Evolutionary conservation across 2,113 vertebrate genomes (phyloP), one percentile per base, ranked within the genome.

Genomic region (Clarias batrachus): DNA sequence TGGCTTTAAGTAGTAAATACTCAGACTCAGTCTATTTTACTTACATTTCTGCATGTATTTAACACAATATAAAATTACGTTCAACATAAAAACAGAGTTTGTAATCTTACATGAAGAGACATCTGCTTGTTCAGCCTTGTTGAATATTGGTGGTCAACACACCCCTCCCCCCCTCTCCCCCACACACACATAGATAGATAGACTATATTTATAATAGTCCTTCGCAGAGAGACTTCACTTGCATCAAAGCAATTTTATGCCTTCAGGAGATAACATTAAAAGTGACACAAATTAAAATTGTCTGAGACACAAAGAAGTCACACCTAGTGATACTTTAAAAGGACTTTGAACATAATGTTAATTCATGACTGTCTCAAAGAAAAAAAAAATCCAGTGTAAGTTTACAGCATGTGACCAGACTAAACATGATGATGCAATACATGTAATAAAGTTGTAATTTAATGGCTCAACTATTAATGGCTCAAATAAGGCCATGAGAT

Each of bases 351-450:
- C 60, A 48, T 37, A 27, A 66, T 33, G 56, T 25, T 54, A 33
- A 74, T 60, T 85, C 59, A 30, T 6, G 16, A 13, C 13, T 33
- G 27, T n/a, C 14, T 56, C 14, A 78, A 54, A 85, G 33, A 27
- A 37, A 37, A 27, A 37, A 27, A 78, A 17, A 77, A 66, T 79
- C 48, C 4, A 68, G 48, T 27, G 37, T 52, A 57, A 66, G 19
- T 65, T 59, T 14, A 27, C 57, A 68, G 0, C 13, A 70, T 4
- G 41, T 13, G 1, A 41, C 41, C 71, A 78, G 57, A 85, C 70
- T 27, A 85, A 77, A 76, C 54, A 52, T 85, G 41, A 60, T 85
- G 60, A 78, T 1, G 19, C 30, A 76, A 57, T 25, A 85, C 62
- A 77, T 21, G 56, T 48, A 85, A 78, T 25, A 19, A 30, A 16